phyloP scores from a whole-genome alignment of 2,888 invertebrate genomes.

The Corbicula japonica region DNA sequence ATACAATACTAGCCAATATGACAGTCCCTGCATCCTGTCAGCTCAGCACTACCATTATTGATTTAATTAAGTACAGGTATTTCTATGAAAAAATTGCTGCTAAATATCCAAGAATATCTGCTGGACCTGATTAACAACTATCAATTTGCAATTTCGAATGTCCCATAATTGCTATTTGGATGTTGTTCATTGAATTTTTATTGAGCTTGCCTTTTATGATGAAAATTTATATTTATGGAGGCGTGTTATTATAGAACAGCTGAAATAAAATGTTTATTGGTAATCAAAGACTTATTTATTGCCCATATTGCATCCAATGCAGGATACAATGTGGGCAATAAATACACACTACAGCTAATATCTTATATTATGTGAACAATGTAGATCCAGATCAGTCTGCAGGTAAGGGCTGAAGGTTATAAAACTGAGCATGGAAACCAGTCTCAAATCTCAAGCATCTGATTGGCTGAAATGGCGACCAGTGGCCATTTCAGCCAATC shows the following conservation, averaged over 20 bases:
- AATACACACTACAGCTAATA: too few relatives aligned
- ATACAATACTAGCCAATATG: conserved; percentile 16
- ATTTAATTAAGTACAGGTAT: conserved; percentile 10
- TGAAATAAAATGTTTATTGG: not conserved
- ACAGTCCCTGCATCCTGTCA: conserved; percentile 4
- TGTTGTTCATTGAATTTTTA: not conserved
- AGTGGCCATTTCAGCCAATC: too few relatives aligned
- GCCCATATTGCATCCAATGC: not conserved
- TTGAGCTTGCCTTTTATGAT: not conserved
- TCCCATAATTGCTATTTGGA: not conserved
- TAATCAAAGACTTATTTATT: not conserved
- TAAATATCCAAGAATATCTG: too few relatives aligned
- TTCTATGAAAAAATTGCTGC: too few relatives aligned
- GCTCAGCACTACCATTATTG: conserved; percentile 15
- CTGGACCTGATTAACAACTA: not conserved
- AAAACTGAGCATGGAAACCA: too few relatives aligned
- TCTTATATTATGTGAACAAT: too few relatives aligned
- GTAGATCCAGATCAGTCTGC: too few relatives aligned
- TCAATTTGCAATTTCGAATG: not conserved
- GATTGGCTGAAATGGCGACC: too few relatives aligned
- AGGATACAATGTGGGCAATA: not conserved
- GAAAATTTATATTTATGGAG: not conserved
- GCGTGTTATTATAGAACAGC: not conserved
- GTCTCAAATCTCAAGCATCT: too few relatives aligned
- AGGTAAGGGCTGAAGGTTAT: too few relatives aligned